These are phyloP conservation scores for Ellobius talpinus DNA, from an alignment of 2,113 vertebrate genomes.

Conservation along the genomic window DNA sequence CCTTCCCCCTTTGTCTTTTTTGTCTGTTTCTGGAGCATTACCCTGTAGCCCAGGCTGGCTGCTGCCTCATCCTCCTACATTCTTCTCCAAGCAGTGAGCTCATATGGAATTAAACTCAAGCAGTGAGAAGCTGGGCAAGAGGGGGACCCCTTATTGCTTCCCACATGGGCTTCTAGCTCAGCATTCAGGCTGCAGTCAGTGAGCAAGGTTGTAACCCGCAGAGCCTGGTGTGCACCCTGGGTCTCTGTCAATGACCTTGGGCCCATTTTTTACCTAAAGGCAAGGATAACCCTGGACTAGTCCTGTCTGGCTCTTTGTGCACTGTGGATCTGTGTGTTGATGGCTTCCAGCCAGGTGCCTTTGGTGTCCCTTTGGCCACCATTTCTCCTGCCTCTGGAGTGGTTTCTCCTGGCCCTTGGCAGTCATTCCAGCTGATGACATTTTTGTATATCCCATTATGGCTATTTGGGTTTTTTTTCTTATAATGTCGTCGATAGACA, in stretches of 20 bases:
- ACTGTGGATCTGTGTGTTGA: background rate
- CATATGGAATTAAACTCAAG: background rate
- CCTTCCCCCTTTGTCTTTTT: background rate
- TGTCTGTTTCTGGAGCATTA: background rate
- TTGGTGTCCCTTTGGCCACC: background rate
- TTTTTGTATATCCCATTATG: background rate
- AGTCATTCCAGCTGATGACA: background rate
- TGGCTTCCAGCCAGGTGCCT: background rate
- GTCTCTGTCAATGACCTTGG: background rate
- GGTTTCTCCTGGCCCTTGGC: background rate
- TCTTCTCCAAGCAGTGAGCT: background rate
- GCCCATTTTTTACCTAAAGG: background rate
- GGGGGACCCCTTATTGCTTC: fast-evolving
- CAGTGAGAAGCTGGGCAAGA: background rate
- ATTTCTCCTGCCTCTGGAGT: background rate
- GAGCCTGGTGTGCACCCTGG: background rate
- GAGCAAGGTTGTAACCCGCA: too few species aligned
- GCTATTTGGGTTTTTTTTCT: background rate
- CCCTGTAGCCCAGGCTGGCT: background rate
- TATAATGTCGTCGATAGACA: fast-evolving
- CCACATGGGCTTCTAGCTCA: background rate
- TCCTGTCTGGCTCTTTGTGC: background rate
- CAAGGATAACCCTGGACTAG: background rate
- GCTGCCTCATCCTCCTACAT: background rate
- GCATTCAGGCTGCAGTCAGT: background rate